Base-by-base conservation (phyloP, 1,140 invertebrate genomes). In the Aphaenogaster ashmeadi region DNA sequence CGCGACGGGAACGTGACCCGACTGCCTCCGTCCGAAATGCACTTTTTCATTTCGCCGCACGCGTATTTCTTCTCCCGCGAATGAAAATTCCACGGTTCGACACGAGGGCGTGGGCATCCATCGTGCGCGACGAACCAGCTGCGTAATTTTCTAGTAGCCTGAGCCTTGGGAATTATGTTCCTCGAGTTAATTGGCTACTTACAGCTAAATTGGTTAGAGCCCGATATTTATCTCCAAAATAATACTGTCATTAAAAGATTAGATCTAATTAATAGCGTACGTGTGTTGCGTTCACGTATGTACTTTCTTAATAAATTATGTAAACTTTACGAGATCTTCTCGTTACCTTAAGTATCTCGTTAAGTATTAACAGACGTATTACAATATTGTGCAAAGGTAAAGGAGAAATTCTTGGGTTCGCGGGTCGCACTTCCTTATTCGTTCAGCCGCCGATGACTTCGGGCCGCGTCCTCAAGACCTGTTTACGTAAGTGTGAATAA, bases 401-500 rank as follows among this genome's bases (percentile, higher is more conserved):
- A 38, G 21, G 11, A 54, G 38, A 13, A 71, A 50, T 72, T 21
- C 38, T n/a, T 44, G 41, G 2, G 58, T 47, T 64, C 74, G n/a
- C 52, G 47, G 18, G 33, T 75, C 80, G 27, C 27, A 75, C 69
- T 84, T 84, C 80, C 80, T 74, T 84, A 84, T 84, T 84, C 80
- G 80, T 84, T 56, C 80, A 84, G 69, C 69, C n/a, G 67, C 6
- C 6, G 8, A 67, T 13, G 41, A 44, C 9, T 47, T 60, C n/a
- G 62, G 62, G 67, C 67, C 80, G 71, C 78, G 79, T 83, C 75
- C 89, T 84, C 89, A 60, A 86, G 90, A 89, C 90, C 87, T 84
- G 90, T 91, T 91, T 91, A 91, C 90, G 90, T 91, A 91, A 91
- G 90, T 91, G 88, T 89, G 87, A 91, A 91, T 87, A 91, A 89